Percentiles rank a stretch among this genome's conserved stretches.
Conservation (phyloP, 2,888 invertebrate genomes). For the Alloscopus bannaensis region DNA sequence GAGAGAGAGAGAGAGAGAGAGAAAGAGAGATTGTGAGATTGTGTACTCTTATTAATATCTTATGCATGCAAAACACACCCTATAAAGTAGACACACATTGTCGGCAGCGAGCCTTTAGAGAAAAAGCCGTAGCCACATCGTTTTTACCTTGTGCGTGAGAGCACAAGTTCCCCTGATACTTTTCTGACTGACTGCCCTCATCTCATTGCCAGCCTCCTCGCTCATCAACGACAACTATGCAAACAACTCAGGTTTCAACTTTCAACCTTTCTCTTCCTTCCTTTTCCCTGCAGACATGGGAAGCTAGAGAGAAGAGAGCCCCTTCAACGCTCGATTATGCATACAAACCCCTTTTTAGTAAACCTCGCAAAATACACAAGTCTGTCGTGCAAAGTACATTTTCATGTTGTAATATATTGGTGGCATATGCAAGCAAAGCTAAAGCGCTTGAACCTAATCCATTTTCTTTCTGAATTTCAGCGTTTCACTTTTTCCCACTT, state of each 20-base stretch:
- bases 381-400: no score
- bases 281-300: background rate
- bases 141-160: slow-evolving; percentile 24
- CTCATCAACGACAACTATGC: slow-evolving; percentile 27
- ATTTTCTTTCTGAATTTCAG: slow-evolving; percentile 2
- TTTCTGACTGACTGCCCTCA: slow-evolving; percentile 13
- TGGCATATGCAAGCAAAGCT: background rate
- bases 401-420: no score
- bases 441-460: slow-evolving; percentile 5
- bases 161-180: slow-evolving; percentile 27
- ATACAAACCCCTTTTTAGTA: background rate
- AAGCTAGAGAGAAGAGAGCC: background rate
- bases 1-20: no score
- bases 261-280: background rate
- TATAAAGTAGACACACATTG: background rate
- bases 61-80: no score
- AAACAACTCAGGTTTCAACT: slow-evolving; percentile 27
- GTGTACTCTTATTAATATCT: no score
- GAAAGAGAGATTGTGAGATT: no score
- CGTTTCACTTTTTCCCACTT: no score
- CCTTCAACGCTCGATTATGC: no score
- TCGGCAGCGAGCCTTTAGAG: background rate
- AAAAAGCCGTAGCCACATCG: slow-evolving; percentile 11
- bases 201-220: background rate
- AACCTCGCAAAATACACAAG: no score